Evolutionary conservation across 2,888 invertebrate species (phyloP), one percentile per base, ranked within the genome.

Genomic region (Sarcophaga rosellei): DNA sequence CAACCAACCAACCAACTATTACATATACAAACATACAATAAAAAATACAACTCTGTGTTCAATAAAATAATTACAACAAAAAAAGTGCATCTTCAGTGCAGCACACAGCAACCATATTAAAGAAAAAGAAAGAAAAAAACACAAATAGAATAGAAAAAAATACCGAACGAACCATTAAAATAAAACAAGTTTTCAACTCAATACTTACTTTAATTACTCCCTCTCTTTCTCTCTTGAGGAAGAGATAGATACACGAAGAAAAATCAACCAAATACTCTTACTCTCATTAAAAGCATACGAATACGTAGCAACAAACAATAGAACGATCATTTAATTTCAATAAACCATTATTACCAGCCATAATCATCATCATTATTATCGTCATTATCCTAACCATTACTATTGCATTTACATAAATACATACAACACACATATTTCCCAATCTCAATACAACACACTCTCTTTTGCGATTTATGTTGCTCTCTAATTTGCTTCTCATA

Each of bases 21-120:
- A 35, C 35, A 35, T 35, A 35, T 53, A 53, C 53, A 53, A 15
- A 53, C 53, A 53, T 17, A 53, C 17, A 53, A 23, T 57, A 44
- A 74, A 59, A 82, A 84, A 80, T 82, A 86, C 83, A 86, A 84
- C 86, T 81, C 84, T 84, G 84, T 75, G 74, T 84, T 80, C 17
- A 53, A 53, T 35, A 35, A 35, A 35, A 35, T 35, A 4, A 35
- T 35, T 35, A 35, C 35, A 35, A 53, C 15, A 15, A 53, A 12
- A 53, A 70, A 88, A 88, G 81, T 88, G 86, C 88, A 88, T 79
- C 17, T 53, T 81, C 70, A 66, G 78, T 84, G 87, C 87, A 87
- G 20, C 80, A 68, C 80, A 23, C 17, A 65, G 44, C 72, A 81
- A 65, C 25, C 53, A 53, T 53, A 53, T 68, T 20, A 44, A 25